Evolutionary conservation across 1,140 invertebrate species (phyloP), one percentile per base, ranked within the genome.

Genomic region (Pseudomyrmex sp.): DNA sequence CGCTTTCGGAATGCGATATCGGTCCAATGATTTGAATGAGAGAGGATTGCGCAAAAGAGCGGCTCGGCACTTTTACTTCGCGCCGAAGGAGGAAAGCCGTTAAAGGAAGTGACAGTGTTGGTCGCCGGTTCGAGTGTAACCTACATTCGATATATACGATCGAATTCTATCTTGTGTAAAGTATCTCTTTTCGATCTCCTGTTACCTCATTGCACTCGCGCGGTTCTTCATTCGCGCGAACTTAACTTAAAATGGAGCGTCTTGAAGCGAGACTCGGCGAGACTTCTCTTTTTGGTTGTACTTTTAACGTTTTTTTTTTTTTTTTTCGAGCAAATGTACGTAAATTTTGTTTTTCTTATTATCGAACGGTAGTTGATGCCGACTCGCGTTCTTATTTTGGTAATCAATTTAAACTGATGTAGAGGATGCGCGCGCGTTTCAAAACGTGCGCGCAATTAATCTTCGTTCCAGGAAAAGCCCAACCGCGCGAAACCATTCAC

Each of bases 41-140:
- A 80, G 56, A 80, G 56, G 68, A 15, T 89, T 86, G 76, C 54
- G 82, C 84, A 70, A 84, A 88, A 89, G 35, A 35, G 23, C 35
- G 15, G 69, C 35, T 35, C 75, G 59, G 83, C 44, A 88, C 82
- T 86, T 88, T 87, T 88, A 85, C 83, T 50, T 69, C 35, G 44
- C 44, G 68, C 35, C 63, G 13, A 23, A 23, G 88, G 65, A 87
- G 86, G 82, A 85, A 84, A 89, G 82, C 74, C 50, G 54, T 8
- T 62, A 82, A 86, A 84, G 84, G 85, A 88, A 89, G 84, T 62
- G 59, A 58, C 59, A 18, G 58, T 54, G 62, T 69, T 65, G 54
- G 35, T 48, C 69, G 66, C 59, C 35, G 35, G 35, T 35, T 61
- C 26, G 44, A 46, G 74, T 44, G 48, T 83, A 80, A 89, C 63